A percentile compares a stretch with the other conserved stretches of the same genome.
phyloP scores from a whole-genome alignment of 2,888 invertebrate species.

The Cataglyphis livida region DNA sequence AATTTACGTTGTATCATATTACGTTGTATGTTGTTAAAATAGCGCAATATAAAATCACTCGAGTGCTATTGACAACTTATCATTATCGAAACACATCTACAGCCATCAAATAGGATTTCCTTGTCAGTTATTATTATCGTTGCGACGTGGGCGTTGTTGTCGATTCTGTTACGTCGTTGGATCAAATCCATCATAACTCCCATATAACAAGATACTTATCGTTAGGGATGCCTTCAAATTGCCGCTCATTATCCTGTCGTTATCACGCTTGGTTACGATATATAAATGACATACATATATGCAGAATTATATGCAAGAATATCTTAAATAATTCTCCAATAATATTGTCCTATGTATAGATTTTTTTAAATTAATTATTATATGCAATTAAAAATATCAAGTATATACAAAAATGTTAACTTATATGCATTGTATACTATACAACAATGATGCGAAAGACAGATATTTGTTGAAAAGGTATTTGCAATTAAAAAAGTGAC shows the following conservation, averaged over 20 bases:
- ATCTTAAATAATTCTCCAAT: slow-evolving; percentile 82
- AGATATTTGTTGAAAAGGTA: background rate
- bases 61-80: slow-evolving; percentile 37
- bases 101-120: slow-evolving; percentile 42
- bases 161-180: slow-evolving; percentile 58
- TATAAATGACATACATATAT: slow-evolving; percentile 47
- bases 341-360: slow-evolving; percentile 33
- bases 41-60: slow-evolving; percentile 12
- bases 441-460: background rate
- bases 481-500: background rate
- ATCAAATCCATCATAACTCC: slow-evolving; percentile 79
- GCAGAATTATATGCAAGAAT: slow-evolving; percentile 58
- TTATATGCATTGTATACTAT: background rate
- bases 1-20: background rate
- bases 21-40: slow-evolving; percentile 12
- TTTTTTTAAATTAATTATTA: background rate
- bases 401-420: background rate
- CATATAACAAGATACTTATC: slow-evolving; percentile 82
- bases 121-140: slow-evolving; percentile 65
- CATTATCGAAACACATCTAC: slow-evolving; percentile 34
- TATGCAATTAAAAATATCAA: background rate
- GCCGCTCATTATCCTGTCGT: slow-evolving; percentile 76
- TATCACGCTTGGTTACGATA: slow-evolving; percentile 67
- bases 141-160: slow-evolving; percentile 53
- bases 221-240: slow-evolving; percentile 80